Base-by-base conservation (phyloP, 2,888 invertebrate genomes). In the Nysson spinosus region DNA sequence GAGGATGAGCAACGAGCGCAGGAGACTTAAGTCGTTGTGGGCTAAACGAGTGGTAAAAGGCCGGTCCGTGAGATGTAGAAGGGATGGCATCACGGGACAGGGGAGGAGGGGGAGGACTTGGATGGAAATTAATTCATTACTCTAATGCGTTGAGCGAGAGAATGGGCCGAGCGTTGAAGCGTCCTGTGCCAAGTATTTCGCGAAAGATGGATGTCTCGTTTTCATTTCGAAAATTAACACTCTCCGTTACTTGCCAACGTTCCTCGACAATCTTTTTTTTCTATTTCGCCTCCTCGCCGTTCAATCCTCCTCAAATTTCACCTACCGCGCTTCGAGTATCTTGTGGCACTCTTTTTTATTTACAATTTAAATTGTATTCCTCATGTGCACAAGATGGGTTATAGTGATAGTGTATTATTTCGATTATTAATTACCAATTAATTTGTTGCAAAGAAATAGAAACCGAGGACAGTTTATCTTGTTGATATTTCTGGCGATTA, bases 61-160 rank as follows among this genome's bases (percentile, higher is more conserved):
- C 62, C 35, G 61, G 49, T 39, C 51, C 52, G 61, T 52, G 39
- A 52, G 62, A 67, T 34, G 61, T 66, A 47, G 50, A 55, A 44
- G 55, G 62, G 34, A 55, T n/a, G n/a, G 40, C 49, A 40, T 11
- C 35, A 32, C 9, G 44, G 34, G 14, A 32, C 16, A 32, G 35
- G 16, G 39, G 46, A 49, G 52, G 24, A 51, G 17, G 63, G 61
- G 44, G 54, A 62, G 73, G 72, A 65, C 76, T 77, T 72, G 79
- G 83, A 83, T 86, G 86, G 80, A 86, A 86, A 86, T 86, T 85
- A 86, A 86, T 86, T 86, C 86, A 87, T 87, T 87, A 86, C 85
- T 82, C 83, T 86, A 87, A 87, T 86, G 86, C 85, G 82, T 79
- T 78, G 80, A 83, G 83, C 79, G 78, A 78, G 79, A 81, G 79